phyloP scores from a whole-genome alignment of 1,140 invertebrate species.

The Prorops nasuta region DNA sequence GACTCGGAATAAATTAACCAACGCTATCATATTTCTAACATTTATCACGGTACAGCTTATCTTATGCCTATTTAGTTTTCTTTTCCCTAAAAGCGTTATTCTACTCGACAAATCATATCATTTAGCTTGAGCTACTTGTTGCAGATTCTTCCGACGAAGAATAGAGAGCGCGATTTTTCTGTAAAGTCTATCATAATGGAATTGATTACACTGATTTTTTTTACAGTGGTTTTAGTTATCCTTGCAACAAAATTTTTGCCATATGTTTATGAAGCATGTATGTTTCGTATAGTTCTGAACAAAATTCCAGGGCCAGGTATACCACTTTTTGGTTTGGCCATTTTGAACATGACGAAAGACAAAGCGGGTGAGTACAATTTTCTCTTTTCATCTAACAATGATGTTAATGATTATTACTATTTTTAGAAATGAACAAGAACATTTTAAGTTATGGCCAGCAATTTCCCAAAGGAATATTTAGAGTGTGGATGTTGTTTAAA shows the following conservation, averaged over 20 bases:
- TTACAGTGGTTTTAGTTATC: background rate
- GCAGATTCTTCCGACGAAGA: no score
- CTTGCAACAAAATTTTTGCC: background rate
- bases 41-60: no score
- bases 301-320: slow-evolving; percentile 21
- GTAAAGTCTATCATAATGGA: no score
- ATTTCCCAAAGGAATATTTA: slow-evolving; percentile 26
- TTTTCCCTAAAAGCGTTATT: no score
- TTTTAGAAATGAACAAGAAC: slow-evolving; percentile 22
- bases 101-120: no score
- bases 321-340: slow-evolving; percentile 21
- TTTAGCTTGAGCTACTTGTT: no score
- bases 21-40: no score
- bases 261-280: slow-evolving; percentile 4
- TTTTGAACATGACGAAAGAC: slow-evolving; percentile 3
- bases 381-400: slow-evolving; percentile 19
- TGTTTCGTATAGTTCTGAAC: slow-evolving; percentile 13
- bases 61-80: no score
- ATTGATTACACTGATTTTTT: background rate
- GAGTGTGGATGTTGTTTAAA: slow-evolving; percentile 25
- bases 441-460: slow-evolving; percentile 21
- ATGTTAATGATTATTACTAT: background rate
- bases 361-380: slow-evolving; percentile 29
- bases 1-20: no score
- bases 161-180: no score